These are phyloP conservation scores for Erythrolamprus reginae DNA, from an alignment of 2,113 vertebrate species.

Conservation along the genomic window DNA sequence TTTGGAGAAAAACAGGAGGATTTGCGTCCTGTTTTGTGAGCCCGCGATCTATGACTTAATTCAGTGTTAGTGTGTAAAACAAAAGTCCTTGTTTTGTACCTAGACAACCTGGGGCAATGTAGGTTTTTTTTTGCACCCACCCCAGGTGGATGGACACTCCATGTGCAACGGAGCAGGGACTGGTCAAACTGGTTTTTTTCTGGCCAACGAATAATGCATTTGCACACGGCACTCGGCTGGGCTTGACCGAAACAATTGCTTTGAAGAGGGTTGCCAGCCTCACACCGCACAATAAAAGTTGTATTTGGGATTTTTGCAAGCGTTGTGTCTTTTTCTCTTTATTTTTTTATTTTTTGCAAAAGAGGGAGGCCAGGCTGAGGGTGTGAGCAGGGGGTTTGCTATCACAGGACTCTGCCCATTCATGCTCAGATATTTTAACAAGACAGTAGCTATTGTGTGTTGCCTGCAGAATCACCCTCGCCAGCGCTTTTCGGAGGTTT, in stretches of 20 bases:
- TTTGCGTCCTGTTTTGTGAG: not conserved
- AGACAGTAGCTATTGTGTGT: not conserved
- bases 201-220: not conserved
- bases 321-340: not conserved
- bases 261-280: not conserved
- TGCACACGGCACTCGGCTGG: not conserved
- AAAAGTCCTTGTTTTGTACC: not conserved
- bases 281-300: not conserved
- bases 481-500: not conserved
- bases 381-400: accelerated
- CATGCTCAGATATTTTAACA: not conserved
- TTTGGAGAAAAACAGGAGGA: too few relatives aligned
- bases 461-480: accelerated
- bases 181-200: not conserved
- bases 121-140: not conserved
- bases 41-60: not conserved
- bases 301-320: not conserved
- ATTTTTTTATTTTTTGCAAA: not conserved
- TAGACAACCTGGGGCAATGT: not conserved
- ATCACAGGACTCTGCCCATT: not conserved
- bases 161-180: not conserved
- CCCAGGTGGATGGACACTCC: not conserved
- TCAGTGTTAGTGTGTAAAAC: not conserved
- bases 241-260: not conserved
- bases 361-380: not conserved